Base-by-base conservation (phyloP, 2,797 vertebrate genomes). In the Meriones psammophilus region DNA sequence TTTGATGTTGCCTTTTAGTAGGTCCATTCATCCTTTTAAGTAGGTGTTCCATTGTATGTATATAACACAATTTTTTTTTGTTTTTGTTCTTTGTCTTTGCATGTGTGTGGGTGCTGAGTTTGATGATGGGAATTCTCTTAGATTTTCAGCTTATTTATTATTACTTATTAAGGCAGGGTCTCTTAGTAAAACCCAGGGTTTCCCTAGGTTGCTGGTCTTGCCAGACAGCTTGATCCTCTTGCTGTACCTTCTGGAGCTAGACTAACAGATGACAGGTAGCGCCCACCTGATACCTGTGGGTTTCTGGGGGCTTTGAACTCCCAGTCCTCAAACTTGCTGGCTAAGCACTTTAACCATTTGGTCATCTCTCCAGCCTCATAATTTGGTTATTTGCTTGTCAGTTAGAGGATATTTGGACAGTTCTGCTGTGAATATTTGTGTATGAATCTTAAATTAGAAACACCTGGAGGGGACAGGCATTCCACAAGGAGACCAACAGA, bases 381-480 rank as follows among this genome's bases (percentile, higher is more conserved):
- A 8, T 92, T 84, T 79, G 12, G 89, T 95, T 88, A 92, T 90
- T 36, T 26, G 46, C 66, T 80, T 15, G 15, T 58, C 17, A 64
- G 46, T 68, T 85, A 77, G 69, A 84, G 15, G 58, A 68, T 8
- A 68, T 85, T 78, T 92, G 22, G 10, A 7, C 86, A 28, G 85
- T 86, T 39, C 17, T 85, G 39, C n/a, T 93, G 14, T 88, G 73
- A 88, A 78, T 79, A 66, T 94, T 96, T 96, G 36, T 86, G 30
- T 81, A 26, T 20, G 77, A 50, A 60, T 95, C 20, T 94, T 88
- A 92, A 94, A 69, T 86, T 54, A 56, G 93, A 92, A 50, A 10
- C 50, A 50, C 50, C 50, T 50, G 50, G 50, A 50, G 10, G 50
- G 50, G 8, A 50, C 50, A 50, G 50, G 50, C 50, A 50, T 10